Conservation (phyloP, 2,113 vertebrate genomes). For the Sander vitreus region DNA sequence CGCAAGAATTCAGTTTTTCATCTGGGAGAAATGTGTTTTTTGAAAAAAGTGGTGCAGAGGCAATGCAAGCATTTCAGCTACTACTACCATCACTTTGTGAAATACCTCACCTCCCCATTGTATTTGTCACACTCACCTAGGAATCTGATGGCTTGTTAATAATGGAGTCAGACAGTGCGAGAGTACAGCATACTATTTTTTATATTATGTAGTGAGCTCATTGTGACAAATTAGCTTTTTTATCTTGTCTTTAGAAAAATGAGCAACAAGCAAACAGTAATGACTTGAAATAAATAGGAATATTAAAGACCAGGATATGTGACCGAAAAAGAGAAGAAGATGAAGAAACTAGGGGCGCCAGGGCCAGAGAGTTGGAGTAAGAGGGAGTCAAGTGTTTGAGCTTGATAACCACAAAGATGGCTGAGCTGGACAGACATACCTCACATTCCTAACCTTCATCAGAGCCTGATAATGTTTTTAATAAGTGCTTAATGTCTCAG, state of each 20-base stretch:
- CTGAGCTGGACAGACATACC: slow-evolving; percentile 82
- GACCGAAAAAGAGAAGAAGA: neutral
- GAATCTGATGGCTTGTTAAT: slow-evolving; percentile 52
- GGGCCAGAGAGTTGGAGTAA: slow-evolving; percentile 4
- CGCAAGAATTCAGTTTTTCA: neutral
- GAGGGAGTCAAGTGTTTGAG: slow-evolving; percentile 51
- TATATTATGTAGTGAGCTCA: slow-evolving; percentile 1
- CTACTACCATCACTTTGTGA: slow-evolving; percentile 52
- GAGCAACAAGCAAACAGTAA: neutral
- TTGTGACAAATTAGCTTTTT: neutral
- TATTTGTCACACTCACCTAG: slow-evolving; percentile 45
- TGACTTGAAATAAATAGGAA: neutral
- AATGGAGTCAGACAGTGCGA: slow-evolving; percentile 40
- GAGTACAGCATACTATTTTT: neutral
- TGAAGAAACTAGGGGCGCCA: slow-evolving; percentile 6
- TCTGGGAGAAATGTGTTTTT: slow-evolving; percentile 13
- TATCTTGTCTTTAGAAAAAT: neutral
- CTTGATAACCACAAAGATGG: slow-evolving; percentile 69
- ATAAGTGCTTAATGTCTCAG: slow-evolving; percentile 75
- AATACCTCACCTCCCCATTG: slow-evolving; percentile 65
- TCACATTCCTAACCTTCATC: slow-evolving; percentile 90
- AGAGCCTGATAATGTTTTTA: slow-evolving; percentile 87
- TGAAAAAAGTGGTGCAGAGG: neutral
- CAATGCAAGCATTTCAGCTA: slow-evolving; percentile 21
- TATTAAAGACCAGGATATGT: neutral